Evolutionary conservation across 2,888 invertebrate species (phyloP).

Genomic region (Pseudoips prasinana): DNA sequence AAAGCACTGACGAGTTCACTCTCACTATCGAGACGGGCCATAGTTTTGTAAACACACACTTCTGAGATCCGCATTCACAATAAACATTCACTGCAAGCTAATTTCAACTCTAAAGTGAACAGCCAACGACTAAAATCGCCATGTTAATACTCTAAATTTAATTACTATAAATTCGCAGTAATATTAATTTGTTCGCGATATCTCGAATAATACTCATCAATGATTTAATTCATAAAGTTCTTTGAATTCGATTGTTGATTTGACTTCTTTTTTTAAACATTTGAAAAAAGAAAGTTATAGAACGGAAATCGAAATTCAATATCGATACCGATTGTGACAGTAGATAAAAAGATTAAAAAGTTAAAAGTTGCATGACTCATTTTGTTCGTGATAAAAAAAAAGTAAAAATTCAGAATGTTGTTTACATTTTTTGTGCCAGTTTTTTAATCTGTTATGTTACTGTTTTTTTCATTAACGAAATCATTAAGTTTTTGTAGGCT

Average conservation of each 20-base stretch:
- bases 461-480: too few relatives aligned
- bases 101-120: constrained; percentile 7
- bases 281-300: constrained; percentile 20
- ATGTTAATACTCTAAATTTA: too few relatives aligned
- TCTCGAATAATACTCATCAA: constrained; percentile 12
- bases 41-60: constrained; percentile 25
- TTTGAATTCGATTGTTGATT: neutral
- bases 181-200: constrained; percentile 19
- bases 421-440: too few relatives aligned
- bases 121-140: neutral
- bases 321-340: constrained; percentile 5
- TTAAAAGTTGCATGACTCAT: constrained; percentile 3
- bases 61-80: constrained; percentile 20
- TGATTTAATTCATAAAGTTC: constrained; percentile 11
- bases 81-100: constrained; percentile 3
- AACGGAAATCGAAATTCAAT: constrained; percentile 1
- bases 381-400: neutral
- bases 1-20: constrained; percentile 32
- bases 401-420: too few relatives aligned
- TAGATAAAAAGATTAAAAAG: constrained; percentile 9
- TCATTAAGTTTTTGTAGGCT: too few relatives aligned
- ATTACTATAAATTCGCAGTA: neutral
- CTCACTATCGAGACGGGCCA: constrained; percentile 38
- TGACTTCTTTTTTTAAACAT: constrained; percentile 5
- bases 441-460: too few relatives aligned